phyloP scores from a whole-genome alignment of 2,797 vertebrate genomes.

The Linurgus olivaceus region DNA sequence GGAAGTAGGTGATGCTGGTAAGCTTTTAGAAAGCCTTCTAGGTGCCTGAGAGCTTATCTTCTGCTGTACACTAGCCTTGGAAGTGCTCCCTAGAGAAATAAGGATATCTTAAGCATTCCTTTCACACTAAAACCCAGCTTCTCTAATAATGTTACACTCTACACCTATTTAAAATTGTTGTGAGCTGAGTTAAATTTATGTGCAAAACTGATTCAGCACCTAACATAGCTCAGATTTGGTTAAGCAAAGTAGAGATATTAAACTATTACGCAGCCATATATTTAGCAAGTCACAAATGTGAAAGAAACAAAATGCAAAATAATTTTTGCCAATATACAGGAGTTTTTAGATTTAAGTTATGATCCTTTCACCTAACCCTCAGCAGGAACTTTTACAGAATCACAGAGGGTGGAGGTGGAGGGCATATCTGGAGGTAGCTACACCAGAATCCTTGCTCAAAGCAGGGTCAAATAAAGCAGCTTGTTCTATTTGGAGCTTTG shows the following conservation, averaged over 20 bases:
- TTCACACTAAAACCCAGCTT: not conserved
- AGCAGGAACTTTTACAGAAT: not conserved
- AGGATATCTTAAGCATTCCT: not conserved
- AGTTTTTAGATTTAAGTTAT: not conserved
- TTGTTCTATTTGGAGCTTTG: not conserved
- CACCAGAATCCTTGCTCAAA: not conserved
- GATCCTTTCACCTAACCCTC: not conserved
- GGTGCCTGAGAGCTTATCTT: conserved; percentile 10
- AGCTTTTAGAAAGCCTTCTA: conserved; percentile 79
- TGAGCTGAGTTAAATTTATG: not conserved
- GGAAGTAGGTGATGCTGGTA: conserved; percentile 78
- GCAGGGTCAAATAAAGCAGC: not conserved
- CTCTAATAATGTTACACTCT: not conserved
- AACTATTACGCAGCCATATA: not conserved
- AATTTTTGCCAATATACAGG: not conserved
- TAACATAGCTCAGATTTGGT: not conserved
- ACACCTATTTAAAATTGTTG: not conserved
- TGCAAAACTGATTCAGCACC: not conserved
- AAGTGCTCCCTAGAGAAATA: conserved; percentile 39
- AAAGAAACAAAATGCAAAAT: not conserved
- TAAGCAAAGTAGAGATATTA: not conserved
- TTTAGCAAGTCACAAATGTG: not conserved
- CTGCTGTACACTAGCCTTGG: not conserved
- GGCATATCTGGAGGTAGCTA: not conserved
- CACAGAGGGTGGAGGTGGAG: fast-evolving